These are phyloP conservation scores for Ptychoptera contaminata DNA, from an alignment of 2,888 invertebrate species.

Conservation along the genomic window DNA sequence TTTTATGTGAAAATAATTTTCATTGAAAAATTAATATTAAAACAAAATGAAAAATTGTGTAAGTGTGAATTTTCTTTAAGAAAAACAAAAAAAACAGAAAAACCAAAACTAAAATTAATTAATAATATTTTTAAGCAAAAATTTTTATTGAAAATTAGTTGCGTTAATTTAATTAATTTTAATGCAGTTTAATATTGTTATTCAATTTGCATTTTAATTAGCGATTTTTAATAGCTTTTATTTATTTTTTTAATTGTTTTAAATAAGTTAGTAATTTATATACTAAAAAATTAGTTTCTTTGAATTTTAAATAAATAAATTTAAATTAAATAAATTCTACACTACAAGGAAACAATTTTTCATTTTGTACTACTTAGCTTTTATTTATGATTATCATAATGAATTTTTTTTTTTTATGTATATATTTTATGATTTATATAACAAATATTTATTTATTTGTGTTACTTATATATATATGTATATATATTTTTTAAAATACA, in stretches of 20 bases:
- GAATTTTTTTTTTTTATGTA: no score
- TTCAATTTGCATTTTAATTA: no score
- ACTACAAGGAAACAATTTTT: slow-evolving; percentile 16
- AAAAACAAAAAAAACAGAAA: background rate
- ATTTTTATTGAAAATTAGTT: background rate
- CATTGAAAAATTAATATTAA: background rate
- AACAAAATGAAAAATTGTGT: background rate
- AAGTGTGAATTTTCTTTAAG: background rate
- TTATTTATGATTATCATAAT: slow-evolving; percentile 6
- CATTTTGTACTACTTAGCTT: slow-evolving; percentile 16
- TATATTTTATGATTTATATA: no score
- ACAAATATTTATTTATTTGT: slow-evolving; percentile 9
- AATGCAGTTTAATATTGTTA: no score
- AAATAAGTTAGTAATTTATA: no score
- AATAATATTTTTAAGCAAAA: background rate
- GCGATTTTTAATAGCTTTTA: no score
- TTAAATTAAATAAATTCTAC: background rate
- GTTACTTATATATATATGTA: background rate
- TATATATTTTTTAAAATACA: no score
- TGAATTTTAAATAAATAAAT: no score
- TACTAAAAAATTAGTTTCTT: no score
- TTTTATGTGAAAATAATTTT: no score
- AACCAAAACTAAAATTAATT: background rate
- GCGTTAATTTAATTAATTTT: no score
- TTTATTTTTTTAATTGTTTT: no score